Conservation (phyloP, 2,113 vertebrate genomes). For the Alouatta palliata region DNA sequence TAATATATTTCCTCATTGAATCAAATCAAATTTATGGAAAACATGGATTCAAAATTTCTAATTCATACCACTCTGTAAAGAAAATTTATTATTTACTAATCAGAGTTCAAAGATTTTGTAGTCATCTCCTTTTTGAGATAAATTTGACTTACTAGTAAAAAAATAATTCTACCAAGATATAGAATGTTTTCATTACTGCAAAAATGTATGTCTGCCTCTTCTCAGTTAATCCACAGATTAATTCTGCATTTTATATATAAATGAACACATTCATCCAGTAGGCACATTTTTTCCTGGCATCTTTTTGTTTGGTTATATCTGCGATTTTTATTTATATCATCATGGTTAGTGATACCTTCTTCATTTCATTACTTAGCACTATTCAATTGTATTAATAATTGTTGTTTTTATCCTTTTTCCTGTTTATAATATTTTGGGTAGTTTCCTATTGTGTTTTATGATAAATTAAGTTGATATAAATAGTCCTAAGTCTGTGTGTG, state of each 20-base stretch:
- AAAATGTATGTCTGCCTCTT: neutral
- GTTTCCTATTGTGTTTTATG: neutral
- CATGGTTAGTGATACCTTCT: neutral
- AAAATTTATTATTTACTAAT: neutral
- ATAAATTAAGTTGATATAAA: neutral
- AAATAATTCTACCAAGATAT: neutral
- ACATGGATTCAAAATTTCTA: neutral
- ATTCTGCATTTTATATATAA: neutral
- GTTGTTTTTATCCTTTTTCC: neutral
- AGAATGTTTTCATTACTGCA: no score
- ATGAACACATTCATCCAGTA: neutral
- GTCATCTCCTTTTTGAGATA: neutral
- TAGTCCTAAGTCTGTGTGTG: no score
- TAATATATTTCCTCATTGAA: neutral
- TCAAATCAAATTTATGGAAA: neutral
- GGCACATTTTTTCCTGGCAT: neutral
- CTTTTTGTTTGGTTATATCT: neutral
- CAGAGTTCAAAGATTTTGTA: neutral
- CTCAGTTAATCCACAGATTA: neutral
- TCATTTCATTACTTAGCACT: neutral
- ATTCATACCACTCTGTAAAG: neutral
- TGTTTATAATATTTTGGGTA: neutral
- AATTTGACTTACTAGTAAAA: neutral
- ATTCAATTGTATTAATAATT: neutral
- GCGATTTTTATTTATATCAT: neutral